A percentile compares a stretch with the other conserved stretches of the same genome.
Conservation (phyloP, 2,113 vertebrate species). For the Columba livia region DNA sequence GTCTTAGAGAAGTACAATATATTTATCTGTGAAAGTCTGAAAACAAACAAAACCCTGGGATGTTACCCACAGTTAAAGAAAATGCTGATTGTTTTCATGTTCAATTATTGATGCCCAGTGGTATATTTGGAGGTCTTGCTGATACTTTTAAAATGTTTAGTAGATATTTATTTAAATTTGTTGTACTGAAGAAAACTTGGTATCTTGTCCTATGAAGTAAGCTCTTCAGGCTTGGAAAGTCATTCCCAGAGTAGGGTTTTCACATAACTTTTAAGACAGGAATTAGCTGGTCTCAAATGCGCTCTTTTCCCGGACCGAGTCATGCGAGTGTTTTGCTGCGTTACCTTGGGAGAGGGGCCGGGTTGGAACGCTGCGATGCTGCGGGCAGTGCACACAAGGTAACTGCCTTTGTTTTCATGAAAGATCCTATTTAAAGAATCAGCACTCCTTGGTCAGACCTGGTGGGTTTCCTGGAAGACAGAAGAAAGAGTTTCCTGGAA, state of each 20-base stretch:
- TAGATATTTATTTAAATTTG: background rate
- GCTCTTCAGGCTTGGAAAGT: background rate
- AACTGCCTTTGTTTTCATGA: slow-evolving; percentile 54
- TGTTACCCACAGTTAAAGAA: background rate
- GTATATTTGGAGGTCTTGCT: background rate
- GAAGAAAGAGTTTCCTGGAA: slow-evolving; percentile 54
- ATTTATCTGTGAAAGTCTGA: background rate
- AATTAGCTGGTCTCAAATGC: accelerated
- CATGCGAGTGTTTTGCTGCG: accelerated
- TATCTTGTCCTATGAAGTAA: background rate
- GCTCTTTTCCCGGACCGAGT: background rate
- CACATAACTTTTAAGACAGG: background rate
- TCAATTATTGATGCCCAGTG: background rate
- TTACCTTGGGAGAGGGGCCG: background rate
- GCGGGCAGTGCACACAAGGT: slow-evolving; percentile 4
- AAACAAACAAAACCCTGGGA: background rate
- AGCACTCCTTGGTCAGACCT: slow-evolving; percentile 37
- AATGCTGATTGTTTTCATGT: background rate
- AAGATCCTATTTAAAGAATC: slow-evolving; percentile 50
- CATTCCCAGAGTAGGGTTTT: background rate
- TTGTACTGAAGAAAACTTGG: background rate
- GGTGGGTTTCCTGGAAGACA: slow-evolving; percentile 62
- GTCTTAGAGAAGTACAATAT: background rate
- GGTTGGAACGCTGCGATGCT: background rate
- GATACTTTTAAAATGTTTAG: background rate